A percentile compares a stretch with the other conserved stretches of the same genome.
phyloP scores from a whole-genome alignment of 2,888 invertebrate genomes.

The Stramonita haemastoma region DNA sequence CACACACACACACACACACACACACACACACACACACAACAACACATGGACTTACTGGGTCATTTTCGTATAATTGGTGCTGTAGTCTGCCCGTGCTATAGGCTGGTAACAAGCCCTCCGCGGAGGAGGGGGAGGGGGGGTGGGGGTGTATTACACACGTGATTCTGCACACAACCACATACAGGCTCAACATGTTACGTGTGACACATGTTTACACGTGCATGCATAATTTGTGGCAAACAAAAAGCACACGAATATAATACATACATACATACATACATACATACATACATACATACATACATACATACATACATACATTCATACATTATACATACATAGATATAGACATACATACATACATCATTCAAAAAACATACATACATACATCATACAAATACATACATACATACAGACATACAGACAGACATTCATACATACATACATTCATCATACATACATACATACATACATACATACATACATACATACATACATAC shows the following conservation, averaged over 20 bases:
- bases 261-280: neutral
- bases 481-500: neutral
- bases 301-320: too few relatives aligned
- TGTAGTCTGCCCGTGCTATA: conserved; percentile 20
- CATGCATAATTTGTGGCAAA: neutral
- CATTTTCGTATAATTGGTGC: conserved; percentile 31
- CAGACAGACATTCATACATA: neutral
- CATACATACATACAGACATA: neutral
- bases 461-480: neutral
- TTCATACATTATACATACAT: too few relatives aligned
- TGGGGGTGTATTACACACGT: conserved; percentile 32
- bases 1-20: neutral
- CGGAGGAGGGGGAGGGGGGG: conserved; percentile 38
- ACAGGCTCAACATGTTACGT: neutral
- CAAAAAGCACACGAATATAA: neutral
- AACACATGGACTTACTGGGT: neutral
- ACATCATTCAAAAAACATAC: too few relatives aligned
- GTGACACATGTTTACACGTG: neutral
- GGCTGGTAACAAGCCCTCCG: conserved; percentile 22
- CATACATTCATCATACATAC: neutral
- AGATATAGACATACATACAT: too few relatives aligned
- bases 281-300: neutral
- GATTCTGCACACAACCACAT: conserved; percentile 16
- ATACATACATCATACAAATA: neutral
- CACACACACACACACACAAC: neutral